Conservation (phyloP, 2,113 vertebrate genomes). For the Callipepla squamata region DNA sequence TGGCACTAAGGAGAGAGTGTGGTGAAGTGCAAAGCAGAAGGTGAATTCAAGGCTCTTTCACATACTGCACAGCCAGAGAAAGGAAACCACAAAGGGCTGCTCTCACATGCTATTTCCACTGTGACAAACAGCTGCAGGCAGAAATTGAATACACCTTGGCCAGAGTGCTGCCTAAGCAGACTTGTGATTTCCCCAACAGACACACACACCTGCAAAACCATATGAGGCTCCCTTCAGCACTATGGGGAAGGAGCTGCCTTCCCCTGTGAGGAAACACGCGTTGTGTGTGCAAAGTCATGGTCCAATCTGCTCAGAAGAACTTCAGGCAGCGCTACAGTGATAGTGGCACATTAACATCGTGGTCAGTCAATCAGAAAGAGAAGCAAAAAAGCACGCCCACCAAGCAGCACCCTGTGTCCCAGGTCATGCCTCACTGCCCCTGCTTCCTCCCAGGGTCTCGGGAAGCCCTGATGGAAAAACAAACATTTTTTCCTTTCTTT, state of each 20-base stretch:
- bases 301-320: not conserved
- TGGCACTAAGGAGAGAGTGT: not conserved
- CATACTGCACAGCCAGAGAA: not conserved
- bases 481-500: no score
- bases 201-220: no score
- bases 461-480: no score
- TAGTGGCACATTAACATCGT: not conserved
- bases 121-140: not conserved
- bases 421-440: no score
- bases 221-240: not conserved
- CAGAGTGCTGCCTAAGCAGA: not conserved
- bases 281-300: not conserved
- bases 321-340: not conserved
- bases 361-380: no score
- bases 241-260: not conserved
- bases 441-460: no score
- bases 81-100: not conserved
- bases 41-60: not conserved
- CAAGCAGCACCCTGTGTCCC: no score
- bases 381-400: no score
- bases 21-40: not conserved
- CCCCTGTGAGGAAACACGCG: not conserved
- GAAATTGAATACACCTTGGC: not conserved
- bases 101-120: not conserved
- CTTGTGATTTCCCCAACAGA: not conserved